Percentiles rank a stretch among this genome's conserved stretches.
These are phyloP conservation scores for Drosophila putrida DNA, from an alignment of 2,888 invertebrate species.

Conservation along the genomic window DNA sequence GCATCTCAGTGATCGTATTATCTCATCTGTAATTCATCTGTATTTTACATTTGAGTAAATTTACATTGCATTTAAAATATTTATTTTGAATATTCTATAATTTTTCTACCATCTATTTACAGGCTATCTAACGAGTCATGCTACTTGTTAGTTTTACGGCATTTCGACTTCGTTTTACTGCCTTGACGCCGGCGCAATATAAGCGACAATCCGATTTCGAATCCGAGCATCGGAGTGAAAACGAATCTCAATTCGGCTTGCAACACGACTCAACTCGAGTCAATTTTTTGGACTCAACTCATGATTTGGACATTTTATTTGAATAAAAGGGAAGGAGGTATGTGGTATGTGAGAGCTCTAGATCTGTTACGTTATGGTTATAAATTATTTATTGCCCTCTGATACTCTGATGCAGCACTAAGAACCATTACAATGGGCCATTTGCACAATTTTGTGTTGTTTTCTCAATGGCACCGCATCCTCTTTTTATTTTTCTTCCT, in stretches of 20 bases:
- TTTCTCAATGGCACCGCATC: constrained; percentile 13
- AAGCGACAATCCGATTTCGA: background rate
- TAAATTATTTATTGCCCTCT: constrained; percentile 73
- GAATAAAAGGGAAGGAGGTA: background rate
- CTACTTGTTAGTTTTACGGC: background rate
- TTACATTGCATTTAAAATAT: background rate
- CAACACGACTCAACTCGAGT: constrained; percentile 20
- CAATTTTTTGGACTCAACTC: constrained; percentile 16
- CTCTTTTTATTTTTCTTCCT: background rate
- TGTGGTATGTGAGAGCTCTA: constrained; percentile 15
- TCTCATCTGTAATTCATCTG: background rate
- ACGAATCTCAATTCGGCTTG: constrained; percentile 24
- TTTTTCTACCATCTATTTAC: background rate
- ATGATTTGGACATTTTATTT: constrained; percentile 22
- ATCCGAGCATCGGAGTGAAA: constrained; percentile 21
- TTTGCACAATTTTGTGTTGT: constrained; percentile 38
- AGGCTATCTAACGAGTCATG: constrained; percentile 26
- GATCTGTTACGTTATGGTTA: constrained; percentile 65
- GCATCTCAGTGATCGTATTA: background rate
- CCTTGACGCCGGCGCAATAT: constrained; percentile 70
- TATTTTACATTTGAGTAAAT: background rate
- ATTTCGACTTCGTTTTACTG: constrained; percentile 46
- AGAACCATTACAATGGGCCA: constrained; percentile 43
- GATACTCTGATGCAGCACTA: constrained; percentile 47
- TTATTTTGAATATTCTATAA: background rate